phyloP scores from a whole-genome alignment of 2,888 invertebrate species.

The Drymonia ruficornis region DNA sequence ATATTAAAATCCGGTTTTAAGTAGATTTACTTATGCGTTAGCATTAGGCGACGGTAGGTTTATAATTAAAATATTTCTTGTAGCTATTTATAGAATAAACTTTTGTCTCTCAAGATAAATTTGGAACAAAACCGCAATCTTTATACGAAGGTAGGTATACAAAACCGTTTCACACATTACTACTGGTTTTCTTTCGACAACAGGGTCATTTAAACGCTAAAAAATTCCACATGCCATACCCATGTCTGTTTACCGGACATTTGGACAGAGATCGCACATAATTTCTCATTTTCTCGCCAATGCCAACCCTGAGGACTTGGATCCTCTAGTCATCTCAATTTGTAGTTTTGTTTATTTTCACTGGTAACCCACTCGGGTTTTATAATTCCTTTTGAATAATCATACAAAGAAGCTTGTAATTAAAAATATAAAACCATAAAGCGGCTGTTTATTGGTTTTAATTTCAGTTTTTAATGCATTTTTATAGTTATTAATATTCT shows the following conservation, averaged over 20 bases:
- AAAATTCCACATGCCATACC: not conserved
- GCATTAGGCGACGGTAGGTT: too few species aligned
- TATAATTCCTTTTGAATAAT: slow-evolving; percentile 24
- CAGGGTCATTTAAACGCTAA: not conserved
- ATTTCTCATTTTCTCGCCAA: slow-evolving; percentile 21
- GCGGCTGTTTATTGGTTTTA: slow-evolving; percentile 4
- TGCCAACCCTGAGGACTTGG: slow-evolving; percentile 38
- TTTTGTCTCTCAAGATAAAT: too few species aligned
- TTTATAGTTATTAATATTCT: slow-evolving; percentile 8
- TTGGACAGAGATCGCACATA: slow-evolving; percentile 13
- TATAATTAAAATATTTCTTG: too few species aligned
- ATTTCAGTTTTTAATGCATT: slow-evolving; percentile 1
- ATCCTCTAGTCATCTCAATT: slow-evolving; percentile 42
- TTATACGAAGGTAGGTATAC: too few species aligned
- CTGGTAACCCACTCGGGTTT: slow-evolving; percentile 22
- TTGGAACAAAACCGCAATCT: too few species aligned
- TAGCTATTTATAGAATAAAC: too few species aligned
- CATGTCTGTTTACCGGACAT: slow-evolving; percentile 15
- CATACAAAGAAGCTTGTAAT: slow-evolving; percentile 6
- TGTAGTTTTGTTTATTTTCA: slow-evolving; percentile 43
- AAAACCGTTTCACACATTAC: not conserved
- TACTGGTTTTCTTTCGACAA: not conserved
- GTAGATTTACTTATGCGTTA: too few species aligned
- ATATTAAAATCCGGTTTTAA: too few species aligned
- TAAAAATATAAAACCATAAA: not conserved